phyloP scores from a whole-genome alignment of 2,797 vertebrate species.

The Typhlichthys eigenmanni region DNA sequence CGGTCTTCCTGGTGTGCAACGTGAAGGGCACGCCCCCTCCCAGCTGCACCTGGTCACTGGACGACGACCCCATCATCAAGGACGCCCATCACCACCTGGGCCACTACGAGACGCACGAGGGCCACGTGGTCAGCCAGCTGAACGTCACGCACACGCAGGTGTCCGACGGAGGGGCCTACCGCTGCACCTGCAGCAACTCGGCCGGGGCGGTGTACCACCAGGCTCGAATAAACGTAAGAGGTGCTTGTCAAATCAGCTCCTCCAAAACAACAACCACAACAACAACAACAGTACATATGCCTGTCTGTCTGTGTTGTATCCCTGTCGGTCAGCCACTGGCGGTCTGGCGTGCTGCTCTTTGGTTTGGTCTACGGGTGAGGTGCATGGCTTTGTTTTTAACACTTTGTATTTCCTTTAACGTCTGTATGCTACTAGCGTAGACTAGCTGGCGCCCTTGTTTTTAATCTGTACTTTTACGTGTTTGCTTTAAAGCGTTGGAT shows the following conservation, averaged over 20 bases:
- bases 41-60: slow-evolving; percentile 91
- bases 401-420: background rate
- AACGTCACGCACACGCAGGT: slow-evolving; percentile 96
- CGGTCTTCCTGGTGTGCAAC: slow-evolving; percentile 93
- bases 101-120: slow-evolving; percentile 91
- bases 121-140: slow-evolving; percentile 95
- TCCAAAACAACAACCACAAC: slow-evolving; percentile 87
- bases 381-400: background rate
- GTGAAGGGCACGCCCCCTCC: slow-evolving; percentile 96
- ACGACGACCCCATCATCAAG: slow-evolving; percentile 95
- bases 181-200: slow-evolving; percentile 98
- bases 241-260: slow-evolving; percentile 99
- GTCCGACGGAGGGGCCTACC: slow-evolving; percentile 95
- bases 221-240: slow-evolving; percentile 99
- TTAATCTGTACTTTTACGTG: background rate
- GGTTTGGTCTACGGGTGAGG: slow-evolving; percentile 17
- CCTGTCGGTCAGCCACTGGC: slow-evolving; percentile 2
- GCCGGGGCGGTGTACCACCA: slow-evolving; percentile 98
- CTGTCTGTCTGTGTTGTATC: slow-evolving; percentile 5
- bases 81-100: slow-evolving; percentile 92
- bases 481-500: background rate
- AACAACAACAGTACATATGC: slow-evolving; percentile 78
- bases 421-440: slow-evolving; percentile 1
- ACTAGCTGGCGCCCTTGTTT: background rate
- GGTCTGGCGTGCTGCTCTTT: slow-evolving; percentile 14